A percentile compares a stretch with the other conserved stretches of the same genome.
phyloP scores from a whole-genome alignment of 2,797 vertebrate genomes.

The Spondyliosoma cantharus region DNA sequence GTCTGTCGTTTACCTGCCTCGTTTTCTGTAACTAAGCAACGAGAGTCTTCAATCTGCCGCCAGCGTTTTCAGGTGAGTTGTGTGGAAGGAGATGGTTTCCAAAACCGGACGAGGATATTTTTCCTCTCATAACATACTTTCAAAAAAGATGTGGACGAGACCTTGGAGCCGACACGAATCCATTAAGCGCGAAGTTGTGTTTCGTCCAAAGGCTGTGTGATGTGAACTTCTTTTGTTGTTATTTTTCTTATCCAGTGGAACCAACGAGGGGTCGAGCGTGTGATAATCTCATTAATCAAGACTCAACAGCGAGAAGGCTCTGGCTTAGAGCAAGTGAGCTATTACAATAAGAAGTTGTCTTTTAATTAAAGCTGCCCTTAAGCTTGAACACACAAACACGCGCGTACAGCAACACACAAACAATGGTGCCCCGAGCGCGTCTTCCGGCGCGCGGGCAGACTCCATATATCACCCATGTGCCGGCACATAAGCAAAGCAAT shows the following conservation, averaged over 20 bases:
- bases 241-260: background rate
- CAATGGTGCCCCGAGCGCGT: slow-evolving; percentile 33
- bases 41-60: too few species aligned
- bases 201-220: slow-evolving; percentile 29
- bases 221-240: slow-evolving; percentile 28
- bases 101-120: too few species aligned
- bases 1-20: too few species aligned
- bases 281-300: slow-evolving; percentile 76
- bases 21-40: too few species aligned
- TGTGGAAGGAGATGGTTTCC: too few species aligned
- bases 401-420: background rate
- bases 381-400: slow-evolving; percentile 55
- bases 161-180: slow-evolving; percentile 40
- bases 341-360: slow-evolving; percentile 68
- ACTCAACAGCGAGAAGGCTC: slow-evolving; percentile 51
- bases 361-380: slow-evolving; percentile 76
- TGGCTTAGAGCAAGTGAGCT: slow-evolving; percentile 59
- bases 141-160: too few species aligned
- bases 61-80: too few species aligned
- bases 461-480: slow-evolving; percentile 64
- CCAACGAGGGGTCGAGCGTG: slow-evolving; percentile 31
- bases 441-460: slow-evolving; percentile 25
- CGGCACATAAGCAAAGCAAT: slow-evolving; percentile 72
- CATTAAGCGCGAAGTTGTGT: slow-evolving; percentile 12
- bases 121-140: too few species aligned